phyloP scores from a whole-genome alignment of 2,797 vertebrate species.

The Danio aesculapii region DNA sequence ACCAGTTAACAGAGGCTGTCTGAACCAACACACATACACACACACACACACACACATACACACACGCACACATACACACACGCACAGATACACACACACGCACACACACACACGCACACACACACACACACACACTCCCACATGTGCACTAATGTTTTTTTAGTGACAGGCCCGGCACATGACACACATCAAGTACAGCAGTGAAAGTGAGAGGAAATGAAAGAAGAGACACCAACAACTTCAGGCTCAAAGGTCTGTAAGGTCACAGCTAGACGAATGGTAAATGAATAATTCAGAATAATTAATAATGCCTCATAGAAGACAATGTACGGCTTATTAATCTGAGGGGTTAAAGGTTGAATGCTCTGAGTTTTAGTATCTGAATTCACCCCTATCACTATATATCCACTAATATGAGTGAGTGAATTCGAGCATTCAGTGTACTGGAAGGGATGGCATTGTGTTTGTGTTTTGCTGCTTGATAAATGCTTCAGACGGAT shows the following conservation, averaged over 20 bases:
- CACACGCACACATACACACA: too few relatives aligned
- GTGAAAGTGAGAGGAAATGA: conserved; percentile 9
- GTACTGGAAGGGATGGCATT: too few relatives aligned
- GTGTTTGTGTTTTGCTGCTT: too few relatives aligned
- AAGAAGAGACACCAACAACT: not conserved
- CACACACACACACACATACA: too few relatives aligned
- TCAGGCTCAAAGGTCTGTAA: conserved; percentile 16
- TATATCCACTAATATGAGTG: too few relatives aligned
- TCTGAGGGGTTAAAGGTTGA: conserved; percentile 15
- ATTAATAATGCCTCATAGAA: not conserved
- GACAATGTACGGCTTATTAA: not conserved
- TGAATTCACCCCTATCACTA: too few relatives aligned
- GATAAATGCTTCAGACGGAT: too few relatives aligned
- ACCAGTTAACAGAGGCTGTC: conserved; percentile 25
- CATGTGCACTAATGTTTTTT: not conserved
- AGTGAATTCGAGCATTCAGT: too few relatives aligned
- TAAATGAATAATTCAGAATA: conserved; percentile 9
- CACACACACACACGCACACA: too few relatives aligned
- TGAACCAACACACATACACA: conserved; percentile 3
- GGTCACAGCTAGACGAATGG: not conserved
- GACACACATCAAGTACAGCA: not conserved
- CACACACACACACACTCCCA: too few relatives aligned
- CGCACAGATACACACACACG: too few relatives aligned
- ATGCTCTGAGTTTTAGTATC: not conserved
- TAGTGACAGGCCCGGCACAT: conserved; percentile 5